Base-by-base conservation (phyloP, 2,797 vertebrate genomes). In the Alcedo atthis region DNA sequence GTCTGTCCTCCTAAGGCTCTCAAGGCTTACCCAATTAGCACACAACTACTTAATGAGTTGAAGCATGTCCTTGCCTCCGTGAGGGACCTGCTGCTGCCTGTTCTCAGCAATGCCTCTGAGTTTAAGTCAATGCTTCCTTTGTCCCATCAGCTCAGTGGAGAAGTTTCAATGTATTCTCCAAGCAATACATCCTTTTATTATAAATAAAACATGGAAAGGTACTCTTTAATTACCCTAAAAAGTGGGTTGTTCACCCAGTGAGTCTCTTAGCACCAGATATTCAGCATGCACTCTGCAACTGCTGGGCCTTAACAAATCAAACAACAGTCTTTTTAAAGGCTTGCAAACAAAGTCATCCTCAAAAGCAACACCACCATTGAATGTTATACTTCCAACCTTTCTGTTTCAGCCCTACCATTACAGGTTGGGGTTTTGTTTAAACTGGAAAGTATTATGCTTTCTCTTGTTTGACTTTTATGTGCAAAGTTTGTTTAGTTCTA, bases 191-290 rank as follows among this genome's bases (percentile, higher is more conserved):
- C 45, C 22, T 69, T 91, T 58, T 35, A 8, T 78, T 87, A 78
- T 57, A 91, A 94, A 94, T 77, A 92, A 81, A 87, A 55, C n/a
- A 18, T 35, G 40, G 59, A 70, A 80, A 93, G 58, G 48, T 81
- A 93, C 78, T 61, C 69, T 93, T 94, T 95, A 95, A 89, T 94
- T 94, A 94, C 81, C 37, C 24, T 53, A 80, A 49, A 35, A 95
- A 89, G 4, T 37, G 43, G 43, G 43, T 45, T 45, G 43, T 45
- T 45, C 43, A 45, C 43, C 43, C 43, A 45, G 18, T 45, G 43
- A 45, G 43, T 45, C 43, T 45, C 43, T 45, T 45, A 45, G 43
- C 43, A 45, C 18, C 43, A 45, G 43, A 45, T 45, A 45, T 45
- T 45, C 43, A 45, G 43, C 43, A 45, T 45, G 43, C 43, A 45